phyloP scores from a whole-genome alignment of 1,140 invertebrate genomes.

The Saccostrea glomerata region DNA sequence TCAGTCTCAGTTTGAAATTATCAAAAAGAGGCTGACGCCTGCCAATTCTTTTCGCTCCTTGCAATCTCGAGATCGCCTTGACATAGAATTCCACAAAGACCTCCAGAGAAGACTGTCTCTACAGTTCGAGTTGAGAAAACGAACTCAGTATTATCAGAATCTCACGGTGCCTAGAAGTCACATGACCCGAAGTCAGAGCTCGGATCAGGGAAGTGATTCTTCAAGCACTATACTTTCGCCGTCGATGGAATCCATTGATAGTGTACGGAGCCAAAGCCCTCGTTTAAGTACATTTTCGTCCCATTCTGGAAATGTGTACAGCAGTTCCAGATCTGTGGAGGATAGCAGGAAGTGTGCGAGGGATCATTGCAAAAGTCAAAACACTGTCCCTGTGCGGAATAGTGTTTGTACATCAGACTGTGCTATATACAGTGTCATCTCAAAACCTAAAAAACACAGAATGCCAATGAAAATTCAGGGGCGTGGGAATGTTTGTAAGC shows the following conservation, averaged over 20 bases:
- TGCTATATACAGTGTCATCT: neutral
- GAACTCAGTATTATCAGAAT: slow-evolving; percentile 11
- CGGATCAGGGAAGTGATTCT: neutral
- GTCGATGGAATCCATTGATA: slow-evolving; percentile 21
- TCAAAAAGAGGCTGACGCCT: slow-evolving; percentile 21
- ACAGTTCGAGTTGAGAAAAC: neutral
- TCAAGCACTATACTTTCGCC: slow-evolving; percentile 17
- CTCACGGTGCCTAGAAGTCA: neutral
- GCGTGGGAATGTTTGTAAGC: neutral
- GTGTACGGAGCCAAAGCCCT: slow-evolving; percentile 10
- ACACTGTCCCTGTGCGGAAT: neutral
- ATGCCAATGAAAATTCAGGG: neutral
- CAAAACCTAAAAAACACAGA: slow-evolving; percentile 38
- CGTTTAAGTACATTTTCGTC: slow-evolving; percentile 17
- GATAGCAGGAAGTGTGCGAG: neutral
- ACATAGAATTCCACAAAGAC: neutral
- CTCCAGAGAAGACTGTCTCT: neutral
- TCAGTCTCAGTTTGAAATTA: slow-evolving; percentile 42
- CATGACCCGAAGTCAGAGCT: no score
- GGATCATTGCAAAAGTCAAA: slow-evolving; percentile 4
- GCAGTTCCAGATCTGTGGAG: neutral
- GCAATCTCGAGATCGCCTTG: neutral
- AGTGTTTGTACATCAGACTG: slow-evolving; percentile 5
- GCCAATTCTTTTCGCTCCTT: neutral
- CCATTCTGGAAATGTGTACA: neutral